phyloP scores from a whole-genome alignment of 1,140 invertebrate genomes.

The Atta cephalotes region DNA sequence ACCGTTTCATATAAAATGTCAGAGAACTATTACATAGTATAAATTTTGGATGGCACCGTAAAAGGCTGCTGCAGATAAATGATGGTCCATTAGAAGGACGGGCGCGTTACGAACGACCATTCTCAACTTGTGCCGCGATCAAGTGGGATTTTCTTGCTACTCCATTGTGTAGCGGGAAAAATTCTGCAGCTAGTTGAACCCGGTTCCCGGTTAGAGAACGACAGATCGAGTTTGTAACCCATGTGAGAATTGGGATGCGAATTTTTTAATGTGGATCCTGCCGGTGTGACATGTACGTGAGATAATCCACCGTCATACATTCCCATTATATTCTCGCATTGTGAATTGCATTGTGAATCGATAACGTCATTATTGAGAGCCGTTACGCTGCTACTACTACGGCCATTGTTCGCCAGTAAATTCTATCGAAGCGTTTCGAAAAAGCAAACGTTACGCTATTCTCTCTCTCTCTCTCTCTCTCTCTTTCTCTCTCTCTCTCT shows the following conservation, averaged over 20 bases:
- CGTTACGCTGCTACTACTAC: slow-evolving; percentile 45
- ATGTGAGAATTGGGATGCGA: slow-evolving; percentile 14
- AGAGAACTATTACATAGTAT: slow-evolving; percentile 28
- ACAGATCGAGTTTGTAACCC: neutral
- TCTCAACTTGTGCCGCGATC: slow-evolving; percentile 14
- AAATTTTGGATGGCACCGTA: slow-evolving; percentile 47
- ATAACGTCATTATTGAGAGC: slow-evolving; percentile 73
- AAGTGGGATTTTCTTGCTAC: slow-evolving; percentile 17
- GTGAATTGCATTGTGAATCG: slow-evolving; percentile 68
- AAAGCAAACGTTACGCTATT: slow-evolving; percentile 6
- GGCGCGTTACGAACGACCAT: slow-evolving; percentile 7
- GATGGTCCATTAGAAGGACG: slow-evolving; percentile 29
- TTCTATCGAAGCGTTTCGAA: slow-evolving; percentile 56
- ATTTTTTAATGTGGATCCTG: neutral
- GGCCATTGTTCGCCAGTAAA: slow-evolving; percentile 68
- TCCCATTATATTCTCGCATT: slow-evolving; percentile 33
- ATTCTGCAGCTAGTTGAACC: neutral
- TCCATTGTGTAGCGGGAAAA: neutral
- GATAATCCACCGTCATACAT: slow-evolving; percentile 34
- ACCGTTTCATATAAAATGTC: neutral
- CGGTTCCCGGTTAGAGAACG: neutral
- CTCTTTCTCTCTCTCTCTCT: neutral
- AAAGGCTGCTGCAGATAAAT: slow-evolving; percentile 28
- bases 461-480: neutral
- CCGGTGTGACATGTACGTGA: neutral